phyloP scores from a whole-genome alignment of 2,797 vertebrate species.

The Lophotriccus pileatus region DNA sequence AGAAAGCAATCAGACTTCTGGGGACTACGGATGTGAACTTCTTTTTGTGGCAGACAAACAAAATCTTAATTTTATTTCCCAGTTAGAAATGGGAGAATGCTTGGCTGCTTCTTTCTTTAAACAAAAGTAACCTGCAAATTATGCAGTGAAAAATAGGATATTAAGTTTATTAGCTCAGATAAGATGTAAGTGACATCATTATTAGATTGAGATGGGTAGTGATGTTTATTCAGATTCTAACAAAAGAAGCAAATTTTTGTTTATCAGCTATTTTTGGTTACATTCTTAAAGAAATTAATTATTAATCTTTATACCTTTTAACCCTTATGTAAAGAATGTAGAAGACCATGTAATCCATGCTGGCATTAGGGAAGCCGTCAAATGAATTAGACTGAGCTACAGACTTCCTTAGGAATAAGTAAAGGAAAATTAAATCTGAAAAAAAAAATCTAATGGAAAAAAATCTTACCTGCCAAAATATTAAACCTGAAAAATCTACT shows the following conservation, averaged over 20 bases:
- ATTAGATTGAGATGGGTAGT: slow-evolving; percentile 17
- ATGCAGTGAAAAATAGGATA: neutral
- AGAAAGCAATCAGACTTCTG: neutral
- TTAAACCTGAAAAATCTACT: neutral
- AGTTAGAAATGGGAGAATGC: neutral
- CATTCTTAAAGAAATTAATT: neutral
- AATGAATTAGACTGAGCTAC: neutral
- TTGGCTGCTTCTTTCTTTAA: neutral
- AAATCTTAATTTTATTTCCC: neutral
- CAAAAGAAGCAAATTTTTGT: slow-evolving; percentile 9
- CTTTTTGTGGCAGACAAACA: neutral
- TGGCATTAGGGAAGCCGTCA: neutral
- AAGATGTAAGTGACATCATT: slow-evolving; percentile 19
- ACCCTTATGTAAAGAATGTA: neutral
- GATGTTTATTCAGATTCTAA: slow-evolving; percentile 35
- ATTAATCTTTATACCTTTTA: neutral
- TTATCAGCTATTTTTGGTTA: slow-evolving; percentile 22
- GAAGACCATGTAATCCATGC: neutral
- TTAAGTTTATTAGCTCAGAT: slow-evolving; percentile 14
- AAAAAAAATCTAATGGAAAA: neutral
- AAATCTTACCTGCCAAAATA: neutral
- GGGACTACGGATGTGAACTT: neutral
- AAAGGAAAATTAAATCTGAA: neutral
- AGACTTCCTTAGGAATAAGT: neutral
- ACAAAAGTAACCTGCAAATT: neutral